Conservation (phyloP, 2,888 invertebrate species). For the Cephus rjabovi region DNA sequence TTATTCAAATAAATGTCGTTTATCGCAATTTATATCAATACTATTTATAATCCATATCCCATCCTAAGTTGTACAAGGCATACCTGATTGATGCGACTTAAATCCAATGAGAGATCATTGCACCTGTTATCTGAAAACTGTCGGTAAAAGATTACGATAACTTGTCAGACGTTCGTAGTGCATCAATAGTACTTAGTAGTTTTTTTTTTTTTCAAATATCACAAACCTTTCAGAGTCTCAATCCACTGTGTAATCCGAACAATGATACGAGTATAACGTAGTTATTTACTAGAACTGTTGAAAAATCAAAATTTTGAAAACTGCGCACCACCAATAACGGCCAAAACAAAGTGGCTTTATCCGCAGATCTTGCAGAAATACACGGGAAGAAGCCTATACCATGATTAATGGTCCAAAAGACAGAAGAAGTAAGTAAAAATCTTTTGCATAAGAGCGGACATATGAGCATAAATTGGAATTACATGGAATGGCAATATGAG, state of each 20-base stretch:
- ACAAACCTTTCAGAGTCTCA: neutral
- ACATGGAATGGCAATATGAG: neutral
- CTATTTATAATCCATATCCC: neutral
- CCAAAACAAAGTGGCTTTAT: too few relatives aligned
- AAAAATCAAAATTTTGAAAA: too few relatives aligned
- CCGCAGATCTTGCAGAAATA: too few relatives aligned
- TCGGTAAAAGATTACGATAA: neutral
- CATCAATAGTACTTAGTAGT: too few relatives aligned
- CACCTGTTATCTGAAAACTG: too few relatives aligned
- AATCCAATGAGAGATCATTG: neutral
- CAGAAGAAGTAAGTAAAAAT: neutral
- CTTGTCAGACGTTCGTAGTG: neutral
- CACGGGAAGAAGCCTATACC: too few relatives aligned
- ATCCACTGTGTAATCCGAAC: neutral
- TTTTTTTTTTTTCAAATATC: neutral
- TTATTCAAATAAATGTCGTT: slow-evolving; percentile 62
- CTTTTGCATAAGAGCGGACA: neutral
- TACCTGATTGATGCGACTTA: neutral
- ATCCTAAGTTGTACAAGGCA: neutral
- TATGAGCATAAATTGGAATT: neutral
- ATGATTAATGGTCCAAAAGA: too few relatives aligned
- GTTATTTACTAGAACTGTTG: too few relatives aligned
- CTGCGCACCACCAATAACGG: too few relatives aligned
- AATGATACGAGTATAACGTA: too few relatives aligned
- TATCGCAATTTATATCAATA: slow-evolving; percentile 37